These are phyloP conservation scores for Panopea generosa DNA, from an alignment of 2,888 invertebrate species.

Conservation along the genomic window DNA sequence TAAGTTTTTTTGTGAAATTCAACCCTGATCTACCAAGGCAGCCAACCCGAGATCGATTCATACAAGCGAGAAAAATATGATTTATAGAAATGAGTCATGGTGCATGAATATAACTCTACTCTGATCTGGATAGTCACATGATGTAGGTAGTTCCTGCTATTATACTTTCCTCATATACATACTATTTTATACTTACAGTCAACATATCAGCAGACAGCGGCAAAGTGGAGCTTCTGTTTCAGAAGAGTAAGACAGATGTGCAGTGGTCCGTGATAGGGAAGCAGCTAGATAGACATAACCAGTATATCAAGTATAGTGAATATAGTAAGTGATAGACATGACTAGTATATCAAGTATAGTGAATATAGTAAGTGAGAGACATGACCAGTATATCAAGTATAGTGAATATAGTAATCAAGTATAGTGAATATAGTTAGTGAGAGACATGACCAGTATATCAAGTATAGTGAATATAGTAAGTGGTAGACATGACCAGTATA, in stretches of 20 bases:
- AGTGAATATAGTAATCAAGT: conserved; percentile 71
- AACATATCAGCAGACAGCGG: conserved; percentile 74
- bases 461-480: conserved; percentile 71
- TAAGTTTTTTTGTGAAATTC: too few relatives aligned
- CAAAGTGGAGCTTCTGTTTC: conserved; percentile 79
- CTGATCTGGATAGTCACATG: too few relatives aligned
- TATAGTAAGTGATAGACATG: conserved; percentile 72
- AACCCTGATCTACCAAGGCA: too few relatives aligned
- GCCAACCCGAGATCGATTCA: too few relatives aligned
- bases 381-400: conserved; percentile 67
- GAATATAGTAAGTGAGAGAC: conserved; percentile 71
- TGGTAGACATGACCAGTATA: conserved; percentile 66
- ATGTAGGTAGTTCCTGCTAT: too few relatives aligned
- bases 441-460: conserved; percentile 66
- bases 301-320: conserved; percentile 66
- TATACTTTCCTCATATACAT: too few relatives aligned
- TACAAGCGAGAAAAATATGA: too few relatives aligned
- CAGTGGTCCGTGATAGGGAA: conserved; percentile 77
- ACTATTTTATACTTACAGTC: conserved; percentile 70
- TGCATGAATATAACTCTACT: too few relatives aligned
- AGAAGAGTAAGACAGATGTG: conserved; percentile 68
- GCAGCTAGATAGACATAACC: conserved; percentile 65
- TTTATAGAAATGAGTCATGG: too few relatives aligned
- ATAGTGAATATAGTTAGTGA: conserved; percentile 54
- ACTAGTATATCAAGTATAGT: conserved; percentile 63